Conservation (phyloP, 2,113 vertebrate species). For the Tenebrosternarchus preto region DNA sequence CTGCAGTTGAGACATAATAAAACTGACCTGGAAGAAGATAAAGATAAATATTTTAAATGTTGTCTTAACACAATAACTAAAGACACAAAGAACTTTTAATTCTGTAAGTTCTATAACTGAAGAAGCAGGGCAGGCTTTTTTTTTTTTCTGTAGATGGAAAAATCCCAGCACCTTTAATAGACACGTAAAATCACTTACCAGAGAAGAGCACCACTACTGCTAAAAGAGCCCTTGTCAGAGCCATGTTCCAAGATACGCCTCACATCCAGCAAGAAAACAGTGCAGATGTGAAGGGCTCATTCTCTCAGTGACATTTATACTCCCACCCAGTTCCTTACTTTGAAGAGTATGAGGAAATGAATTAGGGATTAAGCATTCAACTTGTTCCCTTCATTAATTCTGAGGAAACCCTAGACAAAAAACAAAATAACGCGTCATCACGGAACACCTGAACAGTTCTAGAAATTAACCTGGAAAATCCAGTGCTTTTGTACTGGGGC, state of each 20-base stretch:
- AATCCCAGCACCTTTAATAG: neutral
- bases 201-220: slow-evolving; percentile 29
- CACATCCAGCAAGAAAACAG: neutral
- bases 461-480: neutral
- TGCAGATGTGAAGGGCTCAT: neutral
- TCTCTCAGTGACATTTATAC: slow-evolving; percentile 25
- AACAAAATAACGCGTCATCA: slow-evolving; percentile 17
- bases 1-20: slow-evolving; percentile 15
- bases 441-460: neutral
- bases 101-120: too few species aligned
- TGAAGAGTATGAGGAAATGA: slow-evolving; percentile 60
- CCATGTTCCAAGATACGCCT: slow-evolving; percentile 1
- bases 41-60: too few species aligned
- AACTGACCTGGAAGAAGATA: slow-evolving; percentile 20
- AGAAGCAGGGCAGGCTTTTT: neutral
- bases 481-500: slow-evolving; percentile 16
- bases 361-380: slow-evolving; percentile 51
- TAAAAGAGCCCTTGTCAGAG: slow-evolving; percentile 2
- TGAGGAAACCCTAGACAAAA: neutral
- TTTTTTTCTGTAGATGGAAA: neutral
- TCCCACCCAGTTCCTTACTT: slow-evolving; percentile 13
- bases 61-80: too few species aligned
- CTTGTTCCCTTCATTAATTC: neutral
- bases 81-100: too few species aligned
- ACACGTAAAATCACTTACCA: slow-evolving; percentile 26